phyloP scores from a whole-genome alignment of 2,797 vertebrate genomes.

The Mionectes olivaceus region DNA sequence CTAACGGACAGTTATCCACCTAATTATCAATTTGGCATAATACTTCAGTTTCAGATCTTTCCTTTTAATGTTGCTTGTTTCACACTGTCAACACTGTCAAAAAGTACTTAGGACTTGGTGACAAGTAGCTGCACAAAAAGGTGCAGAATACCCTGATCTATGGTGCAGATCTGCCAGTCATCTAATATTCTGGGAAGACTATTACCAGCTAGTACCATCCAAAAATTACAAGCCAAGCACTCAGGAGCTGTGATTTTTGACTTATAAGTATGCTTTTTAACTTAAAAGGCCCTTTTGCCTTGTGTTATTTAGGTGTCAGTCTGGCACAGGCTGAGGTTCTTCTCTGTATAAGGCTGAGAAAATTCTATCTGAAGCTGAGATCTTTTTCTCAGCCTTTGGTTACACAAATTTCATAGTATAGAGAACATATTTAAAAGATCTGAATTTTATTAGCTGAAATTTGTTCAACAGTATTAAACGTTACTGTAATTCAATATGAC shows the following conservation, averaged over 20 bases:
- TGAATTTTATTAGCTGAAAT: background rate
- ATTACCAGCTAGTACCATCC: background rate
- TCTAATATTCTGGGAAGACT: background rate
- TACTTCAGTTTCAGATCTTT: background rate
- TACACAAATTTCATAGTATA: background rate
- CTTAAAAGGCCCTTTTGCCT: background rate
- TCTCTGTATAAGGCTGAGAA: background rate
- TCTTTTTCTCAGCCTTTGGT: background rate
- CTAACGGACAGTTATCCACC: background rate
- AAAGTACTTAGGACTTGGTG: background rate
- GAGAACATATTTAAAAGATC: background rate
- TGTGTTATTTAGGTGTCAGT: background rate
- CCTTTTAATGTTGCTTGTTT: background rate
- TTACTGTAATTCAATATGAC: background rate
- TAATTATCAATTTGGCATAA: background rate
- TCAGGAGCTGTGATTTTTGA: background rate
- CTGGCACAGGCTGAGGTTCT: background rate
- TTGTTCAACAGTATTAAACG: rapidly evolving
- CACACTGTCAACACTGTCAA: background rate
- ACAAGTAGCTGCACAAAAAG: background rate
- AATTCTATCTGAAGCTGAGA: background rate
- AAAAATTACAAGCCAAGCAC: background rate
- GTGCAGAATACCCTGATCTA: background rate
- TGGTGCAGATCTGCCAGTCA: background rate
- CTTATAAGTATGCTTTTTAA: background rate